These are phyloP conservation scores for Suricata suricatta DNA, from an alignment of 2,113 vertebrate genomes.

Conservation along the genomic window DNA sequence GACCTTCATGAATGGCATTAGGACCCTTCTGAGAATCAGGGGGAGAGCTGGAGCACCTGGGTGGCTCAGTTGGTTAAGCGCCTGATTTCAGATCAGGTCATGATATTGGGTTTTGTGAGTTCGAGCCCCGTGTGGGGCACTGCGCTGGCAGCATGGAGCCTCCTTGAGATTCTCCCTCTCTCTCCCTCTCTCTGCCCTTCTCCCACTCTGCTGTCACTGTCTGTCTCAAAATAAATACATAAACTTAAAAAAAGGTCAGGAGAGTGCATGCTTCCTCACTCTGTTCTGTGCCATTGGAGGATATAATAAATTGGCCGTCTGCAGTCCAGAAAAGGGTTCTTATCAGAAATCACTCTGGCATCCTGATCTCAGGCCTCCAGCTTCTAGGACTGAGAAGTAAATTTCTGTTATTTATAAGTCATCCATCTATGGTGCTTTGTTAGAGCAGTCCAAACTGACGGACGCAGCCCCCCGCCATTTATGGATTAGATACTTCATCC, in stretches of 20 bases:
- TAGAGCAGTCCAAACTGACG: not conserved
- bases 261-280: not conserved
- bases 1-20: not conserved
- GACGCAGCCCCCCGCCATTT: not conserved
- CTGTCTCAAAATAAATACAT: too few relatives aligned
- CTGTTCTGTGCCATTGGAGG: not conserved
- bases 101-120: too few relatives aligned
- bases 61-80: too few relatives aligned
- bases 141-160: too few relatives aligned
- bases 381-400: not conserved
- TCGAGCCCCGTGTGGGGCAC: too few relatives aligned
- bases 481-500: not conserved
- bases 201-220: too few relatives aligned
- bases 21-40: too few relatives aligned
- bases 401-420: not conserved
- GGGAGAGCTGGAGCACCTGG: not conserved
- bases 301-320: not conserved
- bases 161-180: too few relatives aligned
- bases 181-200: too few relatives aligned
- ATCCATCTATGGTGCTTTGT: not conserved
- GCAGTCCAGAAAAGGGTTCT: not conserved
- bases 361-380: not conserved
- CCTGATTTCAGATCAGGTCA: too few relatives aligned
- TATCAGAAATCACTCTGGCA: not conserved
- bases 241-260: too few relatives aligned